phyloP scores from a whole-genome alignment of 2,797 vertebrate genomes.

The Hyperoplus immaculatus region DNA sequence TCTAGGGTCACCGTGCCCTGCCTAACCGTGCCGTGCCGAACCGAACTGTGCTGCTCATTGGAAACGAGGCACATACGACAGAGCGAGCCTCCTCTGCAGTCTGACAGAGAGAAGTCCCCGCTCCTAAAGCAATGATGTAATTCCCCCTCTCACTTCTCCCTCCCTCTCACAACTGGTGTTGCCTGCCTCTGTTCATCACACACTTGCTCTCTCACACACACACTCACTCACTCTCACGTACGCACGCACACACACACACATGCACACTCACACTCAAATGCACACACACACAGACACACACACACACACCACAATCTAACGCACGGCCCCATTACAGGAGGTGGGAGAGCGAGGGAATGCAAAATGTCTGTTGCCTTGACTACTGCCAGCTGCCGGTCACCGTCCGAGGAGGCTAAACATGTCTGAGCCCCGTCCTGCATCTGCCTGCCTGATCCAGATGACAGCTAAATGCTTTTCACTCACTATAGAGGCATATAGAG shows the following conservation, averaged over 20 bases:
- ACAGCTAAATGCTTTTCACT: constrained; percentile 36
- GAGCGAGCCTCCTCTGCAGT: constrained; percentile 64
- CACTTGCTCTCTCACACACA: constrained; percentile 28
- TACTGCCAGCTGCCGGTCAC: constrained; percentile 64
- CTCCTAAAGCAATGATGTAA: constrained; percentile 78
- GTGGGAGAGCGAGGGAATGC: constrained; percentile 73
- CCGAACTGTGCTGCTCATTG: too few species aligned
- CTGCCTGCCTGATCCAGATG: constrained; percentile 11
- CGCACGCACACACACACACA: constrained; percentile 22
- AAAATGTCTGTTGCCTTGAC: constrained; percentile 85
- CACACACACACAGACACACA: constrained; percentile 32
- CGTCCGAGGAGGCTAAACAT: constrained; percentile 11
- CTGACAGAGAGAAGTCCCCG: constrained; percentile 60
- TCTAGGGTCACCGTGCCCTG: too few species aligned
- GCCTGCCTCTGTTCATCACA: constrained; percentile 58
- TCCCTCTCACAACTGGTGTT: constrained; percentile 64
- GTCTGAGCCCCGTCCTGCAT: constrained; percentile 16
- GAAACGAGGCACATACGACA: too few species aligned
- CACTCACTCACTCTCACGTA: constrained; percentile 42
- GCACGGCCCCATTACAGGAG: constrained; percentile 46
- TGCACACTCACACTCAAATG: constrained; percentile 37
- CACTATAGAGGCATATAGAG: constrained; percentile 4
- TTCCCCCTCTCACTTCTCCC: constrained; percentile 52
- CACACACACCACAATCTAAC: constrained; percentile 41
- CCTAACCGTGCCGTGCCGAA: too few species aligned